Evolutionary conservation across 2,113 vertebrate genomes (phyloP).

Genomic region (Istiophorus platypterus): DNA sequence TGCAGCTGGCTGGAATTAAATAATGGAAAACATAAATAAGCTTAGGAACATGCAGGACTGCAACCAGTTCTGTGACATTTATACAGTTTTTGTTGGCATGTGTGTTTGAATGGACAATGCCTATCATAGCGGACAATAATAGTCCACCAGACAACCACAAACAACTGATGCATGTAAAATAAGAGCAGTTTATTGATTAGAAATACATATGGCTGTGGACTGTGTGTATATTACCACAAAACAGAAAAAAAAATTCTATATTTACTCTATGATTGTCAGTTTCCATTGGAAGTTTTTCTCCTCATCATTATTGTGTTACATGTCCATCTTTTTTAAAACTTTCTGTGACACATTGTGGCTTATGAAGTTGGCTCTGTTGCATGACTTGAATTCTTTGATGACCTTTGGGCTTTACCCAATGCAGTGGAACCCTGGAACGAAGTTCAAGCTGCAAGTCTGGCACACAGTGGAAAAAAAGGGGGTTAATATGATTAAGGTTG

Average conservation of each 20-base stretch:
- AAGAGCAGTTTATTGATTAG: slow-evolving; percentile 21
- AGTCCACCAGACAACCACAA: slow-evolving; percentile 17
- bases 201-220: slow-evolving; percentile 14
- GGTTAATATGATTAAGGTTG: slow-evolving; percentile 67
- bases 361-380: slow-evolving; percentile 33
- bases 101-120: neutral
- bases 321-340: neutral
- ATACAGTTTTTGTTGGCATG: neutral
- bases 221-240: neutral
- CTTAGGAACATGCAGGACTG: neutral
- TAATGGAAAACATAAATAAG: slow-evolving; percentile 15
- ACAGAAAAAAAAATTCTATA: neutral
- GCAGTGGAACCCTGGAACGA: slow-evolving; percentile 31
- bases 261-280: slow-evolving; percentile 10
- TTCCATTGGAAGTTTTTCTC: slow-evolving; percentile 7
- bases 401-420: slow-evolving; percentile 42
- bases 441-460: slow-evolving; percentile 62
- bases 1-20: slow-evolving; percentile 17
- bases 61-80: neutral
- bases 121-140: slow-evolving; percentile 8
- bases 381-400: slow-evolving; percentile 35
- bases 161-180: slow-evolving; percentile 33
- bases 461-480: slow-evolving; percentile 48
- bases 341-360: slow-evolving; percentile 33
- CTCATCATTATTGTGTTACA: slow-evolving; percentile 3